Evolutionary conservation across 2,888 invertebrate genomes (phyloP), one percentile per base, ranked within the genome.

Genomic region (Corbicula japonica): DNA sequence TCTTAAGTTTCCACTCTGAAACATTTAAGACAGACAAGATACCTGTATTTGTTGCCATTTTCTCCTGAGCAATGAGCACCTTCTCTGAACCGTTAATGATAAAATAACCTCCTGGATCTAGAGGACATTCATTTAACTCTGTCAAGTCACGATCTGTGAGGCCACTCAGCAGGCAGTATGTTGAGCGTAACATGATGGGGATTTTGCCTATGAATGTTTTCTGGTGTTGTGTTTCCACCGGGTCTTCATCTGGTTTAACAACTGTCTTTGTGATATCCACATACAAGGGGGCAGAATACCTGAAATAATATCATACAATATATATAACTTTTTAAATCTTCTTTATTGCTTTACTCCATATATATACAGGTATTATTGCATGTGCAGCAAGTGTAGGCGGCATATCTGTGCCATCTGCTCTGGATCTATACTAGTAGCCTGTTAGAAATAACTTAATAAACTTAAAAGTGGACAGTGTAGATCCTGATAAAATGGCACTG

Each of bases 41-140:
- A 93, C 93, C 93, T 56, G 99, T 99, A 93, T 99, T 99, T 8
- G 99, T 99, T 6, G 99, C 99, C 99, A 99, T 99, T 94, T 99
- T 99, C 93, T 99, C 99, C 94, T 99, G 99, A 0, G 99, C 99
- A 93, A 99, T 99, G 38, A 99, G 94, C 2, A 99, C 96, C 94
- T 99, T 99, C 94, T 99, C 99, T 8, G 99, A 99, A 1, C 99
- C 99, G 93, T 99, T 99, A 83, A 99, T 99, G 87, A 99, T 98
- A 91, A 99, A 99, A 94, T 99, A 99, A 77, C 99, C 99, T 86
- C 99, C 99, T 52, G 99, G 99, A 95, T 99, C 99, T 58, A 99
- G 95, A 0, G 99, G 99, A 89, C 99, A 99, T 94, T 99, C 99
- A 93, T 99, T 99, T 89, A 99, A 96, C 94, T 99, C 99, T 60